Base-by-base conservation (phyloP, 2,888 invertebrate genomes). In the Anthrax anthrax region DNA sequence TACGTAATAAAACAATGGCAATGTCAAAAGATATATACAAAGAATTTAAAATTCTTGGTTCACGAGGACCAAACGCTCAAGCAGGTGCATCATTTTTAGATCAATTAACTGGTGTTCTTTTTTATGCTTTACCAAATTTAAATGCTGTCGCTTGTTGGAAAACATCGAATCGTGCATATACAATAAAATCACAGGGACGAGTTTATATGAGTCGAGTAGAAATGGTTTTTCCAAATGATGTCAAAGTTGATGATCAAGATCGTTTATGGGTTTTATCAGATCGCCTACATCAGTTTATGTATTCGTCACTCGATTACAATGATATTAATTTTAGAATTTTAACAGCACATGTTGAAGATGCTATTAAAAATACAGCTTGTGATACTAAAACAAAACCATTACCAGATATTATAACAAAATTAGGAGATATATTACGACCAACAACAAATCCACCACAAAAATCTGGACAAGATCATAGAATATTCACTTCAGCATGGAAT, bases 101-200 rank as follows among this genome's bases (percentile, higher is more conserved):
- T 52, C 76, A 76, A 18, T 73, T 76, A 51, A 78, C 81, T 0
- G 81, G 80, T 1, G 80, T 85, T 1, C 63, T 86, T 0, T 83
- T 85, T 62, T 86, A 85, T 60, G 77, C 83, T 1, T 61, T 85
- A 45, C 76, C 84, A 1, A 84, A 85, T 58, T 60, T 82, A 17
- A 84, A 85, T 58, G 81, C 84, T 0, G 77, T 86, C 0, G 84
- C 80, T 1, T 86, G 85, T 57, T 86, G 85, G 85, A 77, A 75
- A 55, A 81, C 82, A 0, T 76, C 78, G 0, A 80, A 78, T 54
- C 74, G 74, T 39, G 73, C 72, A 1, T 84, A 84, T 57, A 74
- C 72, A 6, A 77, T 78, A 66, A 76, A 78, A 52, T 78, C 81
- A 10, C 84, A 84, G 59, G 83, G 80, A 4, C 70, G 81, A 37